A percentile compares a stretch with the other conserved stretches of the same genome.
Evolutionary conservation across 2,888 invertebrate species (phyloP).

Genomic region (Cephus nigrinus): DNA sequence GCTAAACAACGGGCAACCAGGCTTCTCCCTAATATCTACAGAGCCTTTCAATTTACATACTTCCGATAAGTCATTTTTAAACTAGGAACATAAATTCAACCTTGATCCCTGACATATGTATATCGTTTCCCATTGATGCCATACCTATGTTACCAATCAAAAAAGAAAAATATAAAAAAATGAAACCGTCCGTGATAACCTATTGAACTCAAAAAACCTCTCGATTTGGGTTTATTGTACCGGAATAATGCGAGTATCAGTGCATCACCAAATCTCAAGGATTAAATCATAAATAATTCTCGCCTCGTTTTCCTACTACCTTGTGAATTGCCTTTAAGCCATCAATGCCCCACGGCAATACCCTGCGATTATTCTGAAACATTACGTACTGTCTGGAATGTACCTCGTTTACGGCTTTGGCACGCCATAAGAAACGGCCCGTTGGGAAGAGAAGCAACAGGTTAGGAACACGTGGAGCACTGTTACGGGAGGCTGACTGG

Average conservation of each 20-base stretch:
- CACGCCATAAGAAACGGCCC: neutral
- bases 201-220: neutral
- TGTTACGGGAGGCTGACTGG: neutral
- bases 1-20: slow-evolving; percentile 28
- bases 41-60: slow-evolving; percentile 39
- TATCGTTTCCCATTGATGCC: neutral
- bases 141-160: neutral
- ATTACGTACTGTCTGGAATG: slow-evolving; percentile 6
- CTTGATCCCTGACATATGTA: neutral
- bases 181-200: neutral
- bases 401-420: slow-evolving; percentile 7
- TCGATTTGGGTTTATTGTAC: neutral
- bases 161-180: neutral
- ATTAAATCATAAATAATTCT: neutral
- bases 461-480: neutral
- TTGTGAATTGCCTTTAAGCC: neutral
- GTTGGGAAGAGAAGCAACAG: slow-evolving; percentile 7
- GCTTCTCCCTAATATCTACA: slow-evolving; percentile 19
- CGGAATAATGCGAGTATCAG: neutral
- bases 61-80: slow-evolving; percentile 31
- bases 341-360: neutral
- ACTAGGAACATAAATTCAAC: slow-evolving; percentile 26
- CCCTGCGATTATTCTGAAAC: neutral
- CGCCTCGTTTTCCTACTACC: neutral
- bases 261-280: neutral